These are phyloP conservation scores for Stichopus horrens DNA, from an alignment of 53 echinoderm and acorn worm genomes.

Conservation along the genomic window DNA sequence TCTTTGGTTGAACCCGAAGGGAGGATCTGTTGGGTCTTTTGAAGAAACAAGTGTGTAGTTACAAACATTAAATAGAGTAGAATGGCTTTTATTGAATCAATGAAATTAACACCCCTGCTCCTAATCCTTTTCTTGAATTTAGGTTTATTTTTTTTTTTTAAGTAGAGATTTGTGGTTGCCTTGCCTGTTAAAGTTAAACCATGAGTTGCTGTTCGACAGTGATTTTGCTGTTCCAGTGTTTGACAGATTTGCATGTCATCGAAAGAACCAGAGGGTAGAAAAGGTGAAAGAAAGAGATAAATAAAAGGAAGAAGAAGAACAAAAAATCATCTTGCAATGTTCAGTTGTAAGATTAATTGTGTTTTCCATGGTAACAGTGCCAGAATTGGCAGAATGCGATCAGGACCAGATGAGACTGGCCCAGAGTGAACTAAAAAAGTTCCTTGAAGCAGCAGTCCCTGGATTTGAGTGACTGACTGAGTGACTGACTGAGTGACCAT, in stretches of 20 bases:
- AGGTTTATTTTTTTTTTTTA: neutral
- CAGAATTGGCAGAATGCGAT: too few relatives aligned
- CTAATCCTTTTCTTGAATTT: neutral
- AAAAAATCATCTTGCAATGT: too few relatives aligned
- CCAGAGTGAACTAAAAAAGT: too few relatives aligned
- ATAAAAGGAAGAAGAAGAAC: too few relatives aligned
- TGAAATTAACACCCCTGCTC: neutral
- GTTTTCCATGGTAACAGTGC: too few relatives aligned
- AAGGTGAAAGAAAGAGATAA: neutral
- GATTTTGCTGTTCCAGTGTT: neutral
- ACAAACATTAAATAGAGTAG: slow-evolving; percentile 16
- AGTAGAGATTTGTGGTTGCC: neutral
- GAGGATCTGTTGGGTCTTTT: neutral
- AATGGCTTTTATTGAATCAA: neutral
- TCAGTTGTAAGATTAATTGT: too few relatives aligned
- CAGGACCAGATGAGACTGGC: too few relatives aligned
- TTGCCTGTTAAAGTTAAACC: too few relatives aligned
- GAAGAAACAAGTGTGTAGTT: slow-evolving; percentile 19
- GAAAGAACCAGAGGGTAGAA: neutral
- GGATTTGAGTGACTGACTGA: too few relatives aligned
- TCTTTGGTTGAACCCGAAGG: slow-evolving; percentile 22
- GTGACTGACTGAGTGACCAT: too few relatives aligned
- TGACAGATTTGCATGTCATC: neutral
- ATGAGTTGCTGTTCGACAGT: neutral
- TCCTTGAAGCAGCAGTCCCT: too few relatives aligned